These are phyloP conservation scores for Tympanoctomys barrerae DNA, from an alignment of 2,797 vertebrate genomes.

Conservation along the genomic window DNA sequence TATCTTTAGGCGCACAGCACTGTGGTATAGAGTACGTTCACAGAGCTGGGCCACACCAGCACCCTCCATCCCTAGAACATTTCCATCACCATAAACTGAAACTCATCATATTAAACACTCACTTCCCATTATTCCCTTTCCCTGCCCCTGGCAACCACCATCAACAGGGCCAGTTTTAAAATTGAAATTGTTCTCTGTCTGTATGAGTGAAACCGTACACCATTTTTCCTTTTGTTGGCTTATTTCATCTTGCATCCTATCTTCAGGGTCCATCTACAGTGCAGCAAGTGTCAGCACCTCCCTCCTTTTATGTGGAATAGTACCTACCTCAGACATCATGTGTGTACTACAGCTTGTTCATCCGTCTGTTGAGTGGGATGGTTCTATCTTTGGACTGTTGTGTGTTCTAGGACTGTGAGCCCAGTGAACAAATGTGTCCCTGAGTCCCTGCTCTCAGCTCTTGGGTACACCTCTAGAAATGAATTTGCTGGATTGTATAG, in stretches of 20 bases:
- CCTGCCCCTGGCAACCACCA: not conserved
- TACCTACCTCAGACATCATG: not conserved
- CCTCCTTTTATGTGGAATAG: not conserved
- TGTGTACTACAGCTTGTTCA: not conserved
- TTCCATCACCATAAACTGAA: not conserved
- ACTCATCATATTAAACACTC: not conserved
- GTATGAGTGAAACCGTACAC: not conserved
- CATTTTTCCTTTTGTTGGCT: not conserved
- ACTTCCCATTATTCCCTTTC: not conserved
- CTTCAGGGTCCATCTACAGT: not conserved
- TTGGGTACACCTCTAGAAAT: not conserved
- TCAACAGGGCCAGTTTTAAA: not conserved
- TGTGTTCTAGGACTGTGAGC: not conserved
- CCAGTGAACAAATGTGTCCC: not conserved
- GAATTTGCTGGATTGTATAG: not conserved
- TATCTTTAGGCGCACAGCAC: not conserved
- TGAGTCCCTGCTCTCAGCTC: not conserved
- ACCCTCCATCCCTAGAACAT: not conserved
- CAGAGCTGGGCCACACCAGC: fast-evolving
- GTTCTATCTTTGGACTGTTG: not conserved
- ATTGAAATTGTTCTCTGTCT: not conserved
- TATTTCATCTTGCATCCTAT: not conserved
- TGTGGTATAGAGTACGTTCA: not conserved
- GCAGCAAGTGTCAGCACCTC: not conserved
- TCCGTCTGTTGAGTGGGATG: not conserved